Evolutionary conservation across 1,140 invertebrate genomes (phyloP).

Genomic region (Drosophila quadrilineata): DNA sequence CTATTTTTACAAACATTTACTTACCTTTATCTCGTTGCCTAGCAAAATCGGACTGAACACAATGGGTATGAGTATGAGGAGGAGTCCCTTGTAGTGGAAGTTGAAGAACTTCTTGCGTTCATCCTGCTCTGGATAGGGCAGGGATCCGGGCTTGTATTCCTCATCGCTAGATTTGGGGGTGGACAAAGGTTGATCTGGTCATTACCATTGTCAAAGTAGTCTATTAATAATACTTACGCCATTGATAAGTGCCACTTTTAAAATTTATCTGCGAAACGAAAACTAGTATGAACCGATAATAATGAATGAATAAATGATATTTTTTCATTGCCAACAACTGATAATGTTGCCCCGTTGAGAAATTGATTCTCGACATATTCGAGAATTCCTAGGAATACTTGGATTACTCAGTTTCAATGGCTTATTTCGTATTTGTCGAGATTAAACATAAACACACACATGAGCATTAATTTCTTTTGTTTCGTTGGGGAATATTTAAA

Average conservation of each 20-base stretch:
- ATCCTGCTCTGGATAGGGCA: slow-evolving; percentile 30
- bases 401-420: no score
- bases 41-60: slow-evolving; percentile 33
- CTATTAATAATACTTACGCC: slow-evolving; percentile 14
- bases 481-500: no score
- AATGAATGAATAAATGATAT: no score
- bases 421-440: no score
- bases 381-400: no score
- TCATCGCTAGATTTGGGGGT: neutral
- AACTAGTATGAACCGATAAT: neutral
- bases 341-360: no score
- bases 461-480: no score
- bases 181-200: no score
- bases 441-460: no score
- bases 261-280: neutral
- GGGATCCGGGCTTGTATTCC: slow-evolving; percentile 45
- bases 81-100: slow-evolving; percentile 53
- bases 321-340: no score
- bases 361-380: no score
- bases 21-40: slow-evolving; percentile 11
- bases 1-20: neutral
- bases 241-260: neutral
- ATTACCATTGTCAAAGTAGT: neutral
- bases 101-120: slow-evolving; percentile 42
- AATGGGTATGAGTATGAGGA: slow-evolving; percentile 40